Percentiles rank a stretch among this genome's conserved stretches.
phyloP scores from a whole-genome alignment of 1,140 invertebrate genomes.

The Palaemon carinicauda region DNA sequence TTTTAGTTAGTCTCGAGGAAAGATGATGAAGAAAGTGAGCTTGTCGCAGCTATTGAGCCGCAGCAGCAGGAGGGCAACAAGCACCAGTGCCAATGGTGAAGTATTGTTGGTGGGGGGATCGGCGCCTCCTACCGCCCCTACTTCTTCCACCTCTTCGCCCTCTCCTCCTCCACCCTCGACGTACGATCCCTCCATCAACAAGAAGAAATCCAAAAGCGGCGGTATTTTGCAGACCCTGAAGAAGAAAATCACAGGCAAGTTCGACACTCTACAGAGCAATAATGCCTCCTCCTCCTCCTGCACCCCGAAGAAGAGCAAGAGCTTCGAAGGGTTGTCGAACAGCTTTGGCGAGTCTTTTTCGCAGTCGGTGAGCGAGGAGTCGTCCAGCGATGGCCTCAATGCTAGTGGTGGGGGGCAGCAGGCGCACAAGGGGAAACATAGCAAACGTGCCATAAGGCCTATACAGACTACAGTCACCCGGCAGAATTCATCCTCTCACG shows the following conservation, averaged over 20 bases:
- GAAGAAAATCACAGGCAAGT: slow-evolving; percentile 44
- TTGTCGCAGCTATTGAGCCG: slow-evolving; percentile 40
- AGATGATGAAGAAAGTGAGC: slow-evolving; percentile 52
- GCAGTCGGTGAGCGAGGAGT: slow-evolving; percentile 48
- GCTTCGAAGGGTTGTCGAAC: slow-evolving; percentile 39
- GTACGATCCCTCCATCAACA: neutral
- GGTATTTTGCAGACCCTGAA: slow-evolving; percentile 44
- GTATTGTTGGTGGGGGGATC: neutral
- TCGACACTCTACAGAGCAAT: slow-evolving; percentile 16
- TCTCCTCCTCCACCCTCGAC: neutral
- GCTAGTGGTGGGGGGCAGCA: slow-evolving; percentile 21
- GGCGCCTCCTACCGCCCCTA: neutral
- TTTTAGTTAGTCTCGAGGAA: slow-evolving; percentile 17
- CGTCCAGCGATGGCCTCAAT: slow-evolving; percentile 38
- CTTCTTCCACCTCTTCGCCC: slow-evolving; percentile 1
- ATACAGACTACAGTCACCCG: slow-evolving; percentile 31
- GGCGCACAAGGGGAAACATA: slow-evolving; percentile 32
- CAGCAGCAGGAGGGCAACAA: slow-evolving; percentile 2
- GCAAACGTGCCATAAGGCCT: slow-evolving; percentile 42
- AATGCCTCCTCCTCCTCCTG: neutral
- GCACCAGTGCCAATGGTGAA: slow-evolving; percentile 41
- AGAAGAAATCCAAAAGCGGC: slow-evolving; percentile 36
- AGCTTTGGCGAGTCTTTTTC: slow-evolving; percentile 50
- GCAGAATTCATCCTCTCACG: slow-evolving; percentile 35
- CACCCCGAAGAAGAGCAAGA: slow-evolving; percentile 44